A percentile compares a stretch with the other conserved stretches of the same genome.
Conservation (phyloP, 2,888 invertebrate genomes). For the Archaeoteleia sp. region DNA sequence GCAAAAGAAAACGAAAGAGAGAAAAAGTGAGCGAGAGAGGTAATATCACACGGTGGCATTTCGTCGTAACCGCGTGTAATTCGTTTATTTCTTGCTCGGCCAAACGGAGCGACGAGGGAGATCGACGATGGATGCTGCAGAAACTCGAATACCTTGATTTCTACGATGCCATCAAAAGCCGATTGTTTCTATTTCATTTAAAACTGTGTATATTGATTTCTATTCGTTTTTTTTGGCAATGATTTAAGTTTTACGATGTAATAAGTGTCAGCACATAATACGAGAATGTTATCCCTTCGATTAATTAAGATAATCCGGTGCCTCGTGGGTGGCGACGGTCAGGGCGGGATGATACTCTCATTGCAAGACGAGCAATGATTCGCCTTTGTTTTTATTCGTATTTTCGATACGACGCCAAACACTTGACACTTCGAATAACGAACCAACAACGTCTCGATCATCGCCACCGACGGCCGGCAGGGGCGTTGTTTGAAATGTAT, state of each 20-base stretch:
- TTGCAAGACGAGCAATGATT: constrained; percentile 22
- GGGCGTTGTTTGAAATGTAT: constrained; percentile 75
- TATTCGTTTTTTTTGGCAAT: constrained; percentile 65
- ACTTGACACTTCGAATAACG: constrained; percentile 40
- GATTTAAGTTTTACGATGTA: constrained; percentile 71
- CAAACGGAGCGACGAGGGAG: constrained; percentile 52
- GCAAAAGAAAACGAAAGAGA: constrained; percentile 57
- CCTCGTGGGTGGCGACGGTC: constrained; percentile 68
- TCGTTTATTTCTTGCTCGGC: constrained; percentile 67
- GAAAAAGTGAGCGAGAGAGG: constrained; percentile 34
- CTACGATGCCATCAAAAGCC: constrained; percentile 53
- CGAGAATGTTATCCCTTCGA: constrained; percentile 67
- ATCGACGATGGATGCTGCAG: constrained; percentile 46
- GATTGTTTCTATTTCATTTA: constrained; percentile 66
- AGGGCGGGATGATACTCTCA: constrained; percentile 47
- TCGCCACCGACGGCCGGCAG: constrained; percentile 68
- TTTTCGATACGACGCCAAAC: constrained; percentile 57
- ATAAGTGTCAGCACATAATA: constrained; percentile 73
- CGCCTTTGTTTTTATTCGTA: constrained; percentile 33
- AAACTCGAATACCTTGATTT: constrained; percentile 46
- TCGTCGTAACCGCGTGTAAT: constrained; percentile 62
- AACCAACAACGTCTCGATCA: constrained; percentile 56
- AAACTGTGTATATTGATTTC: constrained; percentile 72
- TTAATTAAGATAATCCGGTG: constrained; percentile 69
- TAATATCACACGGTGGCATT: constrained; percentile 65